Percentiles rank a stretch among this genome's conserved stretches.
These are phyloP conservation scores for Limosa lapponica DNA, from an alignment of 2,797 vertebrate species.

Conservation along the genomic window DNA sequence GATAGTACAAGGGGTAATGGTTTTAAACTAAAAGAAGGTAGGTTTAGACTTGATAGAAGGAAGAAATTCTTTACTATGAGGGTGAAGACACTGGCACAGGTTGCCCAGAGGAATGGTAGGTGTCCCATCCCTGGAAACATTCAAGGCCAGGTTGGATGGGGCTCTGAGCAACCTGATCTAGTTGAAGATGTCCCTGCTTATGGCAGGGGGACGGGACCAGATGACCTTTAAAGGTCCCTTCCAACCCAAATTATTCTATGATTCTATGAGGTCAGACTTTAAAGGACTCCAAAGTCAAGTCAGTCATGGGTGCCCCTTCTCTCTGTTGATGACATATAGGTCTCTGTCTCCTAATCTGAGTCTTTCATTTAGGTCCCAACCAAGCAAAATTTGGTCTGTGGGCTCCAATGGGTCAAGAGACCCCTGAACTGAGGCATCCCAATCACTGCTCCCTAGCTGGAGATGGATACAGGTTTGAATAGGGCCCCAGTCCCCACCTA, in stretches of 20 bases:
- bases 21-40: background rate
- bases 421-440: background rate
- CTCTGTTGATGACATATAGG: fast-evolving
- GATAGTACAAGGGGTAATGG: background rate
- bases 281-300: background rate
- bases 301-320: background rate
- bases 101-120: background rate
- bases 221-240: background rate
- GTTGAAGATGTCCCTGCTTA: background rate
- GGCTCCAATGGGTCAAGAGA: background rate
- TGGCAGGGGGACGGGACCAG: background rate
- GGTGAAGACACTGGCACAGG: background rate
- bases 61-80: background rate
- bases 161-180: background rate
- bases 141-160: background rate
- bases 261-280: background rate
- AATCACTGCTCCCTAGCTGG: background rate
- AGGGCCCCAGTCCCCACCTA: background rate
- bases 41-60: background rate
- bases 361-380: background rate
- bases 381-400: background rate
- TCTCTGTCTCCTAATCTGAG: background rate
- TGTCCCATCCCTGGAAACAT: background rate
- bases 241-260: background rate
- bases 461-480: background rate